These are phyloP conservation scores for Ranitomeya variabilis DNA, from an alignment of 2,113 vertebrate species.

Conservation along the genomic window DNA sequence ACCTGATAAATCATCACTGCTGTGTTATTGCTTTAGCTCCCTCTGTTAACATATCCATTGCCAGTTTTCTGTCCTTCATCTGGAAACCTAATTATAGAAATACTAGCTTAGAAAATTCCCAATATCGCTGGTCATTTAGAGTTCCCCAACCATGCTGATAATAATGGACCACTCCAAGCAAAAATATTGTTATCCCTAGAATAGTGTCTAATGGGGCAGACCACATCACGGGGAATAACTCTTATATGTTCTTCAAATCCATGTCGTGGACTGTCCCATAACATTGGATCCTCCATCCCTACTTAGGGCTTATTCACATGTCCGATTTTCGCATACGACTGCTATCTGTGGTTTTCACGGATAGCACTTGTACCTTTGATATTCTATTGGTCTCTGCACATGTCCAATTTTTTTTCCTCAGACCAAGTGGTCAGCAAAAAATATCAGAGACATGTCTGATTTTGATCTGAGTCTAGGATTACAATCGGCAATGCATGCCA, in stretches of 20 bases:
- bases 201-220: neutral
- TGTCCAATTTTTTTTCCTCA: no score
- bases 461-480: no score
- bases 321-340: no score
- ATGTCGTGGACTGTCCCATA: neutral
- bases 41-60: conserved; percentile 9
- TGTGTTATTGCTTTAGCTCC: neutral
- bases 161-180: neutral
- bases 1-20: conserved; percentile 10
- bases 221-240: neutral
- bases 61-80: neutral
- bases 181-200: neutral
- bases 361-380: no score
- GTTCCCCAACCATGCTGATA: neutral
- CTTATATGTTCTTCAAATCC: neutral
- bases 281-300: no score
- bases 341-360: no score
- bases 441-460: no score
- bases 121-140: neutral
- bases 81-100: neutral
- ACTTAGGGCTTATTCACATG: no score
- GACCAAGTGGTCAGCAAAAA: no score
- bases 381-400: no score
- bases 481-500: no score
- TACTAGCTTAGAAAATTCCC: neutral